Percentiles rank a stretch among this genome's conserved stretches.
Conservation (phyloP, 2,888 invertebrate genomes). For the Lomographa bimaculata region DNA sequence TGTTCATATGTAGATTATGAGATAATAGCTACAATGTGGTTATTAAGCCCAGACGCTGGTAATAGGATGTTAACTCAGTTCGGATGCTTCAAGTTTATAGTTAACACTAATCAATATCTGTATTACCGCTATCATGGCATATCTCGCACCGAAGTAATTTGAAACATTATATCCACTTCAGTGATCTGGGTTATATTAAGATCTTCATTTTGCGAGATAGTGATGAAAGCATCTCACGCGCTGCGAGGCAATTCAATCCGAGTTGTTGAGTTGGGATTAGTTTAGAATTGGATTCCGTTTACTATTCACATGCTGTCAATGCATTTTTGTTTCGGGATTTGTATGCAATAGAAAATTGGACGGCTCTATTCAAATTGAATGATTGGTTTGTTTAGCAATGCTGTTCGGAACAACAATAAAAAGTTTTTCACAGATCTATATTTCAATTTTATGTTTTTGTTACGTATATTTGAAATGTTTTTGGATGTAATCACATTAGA, state of each 20-base stretch:
- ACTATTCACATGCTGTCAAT: slow-evolving; percentile 20
- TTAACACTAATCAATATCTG: slow-evolving; percentile 23
- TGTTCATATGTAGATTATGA: slow-evolving; percentile 43
- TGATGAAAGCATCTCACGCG: slow-evolving; percentile 44
- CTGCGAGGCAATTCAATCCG: slow-evolving; percentile 32
- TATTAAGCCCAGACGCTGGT: slow-evolving; percentile 21
- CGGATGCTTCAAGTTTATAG: slow-evolving; percentile 15
- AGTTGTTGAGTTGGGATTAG: slow-evolving; percentile 41
- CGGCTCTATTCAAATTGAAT: not conserved
- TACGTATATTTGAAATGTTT: too few relatives aligned
- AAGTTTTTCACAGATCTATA: too few relatives aligned
- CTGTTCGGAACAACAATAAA: too few relatives aligned
- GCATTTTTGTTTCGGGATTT: slow-evolving; percentile 16
- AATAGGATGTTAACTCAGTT: slow-evolving; percentile 17
- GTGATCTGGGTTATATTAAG: slow-evolving; percentile 33
- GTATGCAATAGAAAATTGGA: slow-evolving; percentile 5
- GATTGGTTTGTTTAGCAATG: too few relatives aligned
- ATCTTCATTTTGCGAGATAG: slow-evolving; percentile 39
- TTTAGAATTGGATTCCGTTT: slow-evolving; percentile 21
- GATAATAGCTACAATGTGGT: slow-evolving; percentile 41
- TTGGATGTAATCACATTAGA: too few relatives aligned
- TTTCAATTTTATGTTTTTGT: too few relatives aligned
- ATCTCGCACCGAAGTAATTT: slow-evolving; percentile 19
- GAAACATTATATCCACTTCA: slow-evolving; percentile 13
- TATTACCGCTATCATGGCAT: slow-evolving; percentile 16